Evolutionary conservation across 2,797 vertebrate species (phyloP).

Genomic region (Sebastes umbrosus): DNA sequence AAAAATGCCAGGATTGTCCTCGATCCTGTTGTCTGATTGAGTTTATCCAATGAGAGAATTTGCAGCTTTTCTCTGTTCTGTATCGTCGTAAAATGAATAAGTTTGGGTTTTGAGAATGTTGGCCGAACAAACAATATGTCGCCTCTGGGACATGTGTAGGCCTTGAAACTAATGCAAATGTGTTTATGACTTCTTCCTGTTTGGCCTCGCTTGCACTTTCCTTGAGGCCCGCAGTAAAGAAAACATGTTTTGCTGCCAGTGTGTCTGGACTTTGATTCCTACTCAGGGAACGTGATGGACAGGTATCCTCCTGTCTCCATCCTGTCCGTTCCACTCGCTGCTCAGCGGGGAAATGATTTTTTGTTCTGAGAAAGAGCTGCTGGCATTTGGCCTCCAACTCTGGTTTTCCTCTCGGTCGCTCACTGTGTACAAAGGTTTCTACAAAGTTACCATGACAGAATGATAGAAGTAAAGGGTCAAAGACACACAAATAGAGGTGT

Average conservation of each 20-base stretch:
- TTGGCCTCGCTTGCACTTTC: constrained; percentile 7
- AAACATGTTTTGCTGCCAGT: constrained; percentile 68
- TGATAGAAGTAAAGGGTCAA: not conserved
- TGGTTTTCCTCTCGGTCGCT: constrained; percentile 1
- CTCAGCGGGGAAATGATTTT: constrained; percentile 40
- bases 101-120: no score
- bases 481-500: not conserved
- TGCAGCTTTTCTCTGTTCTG: not conserved
- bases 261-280: constrained; percentile 61
- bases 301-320: constrained; percentile 48
- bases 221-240: constrained; percentile 7
- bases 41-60: not conserved
- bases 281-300: constrained; percentile 7
- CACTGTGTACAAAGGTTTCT: constrained; percentile 29
- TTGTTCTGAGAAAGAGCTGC: constrained; percentile 54
- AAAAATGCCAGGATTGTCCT: not conserved
- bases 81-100: no score
- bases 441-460: not conserved
- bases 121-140: no score
- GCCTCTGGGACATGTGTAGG: not conserved
- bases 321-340: constrained; percentile 31
- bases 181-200: constrained; percentile 45
- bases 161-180: not conserved
- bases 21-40: not conserved
- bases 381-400: constrained; percentile 27